Base-by-base conservation (phyloP, 1,140 invertebrate species). In the Octopus bimaculoides region DNA sequence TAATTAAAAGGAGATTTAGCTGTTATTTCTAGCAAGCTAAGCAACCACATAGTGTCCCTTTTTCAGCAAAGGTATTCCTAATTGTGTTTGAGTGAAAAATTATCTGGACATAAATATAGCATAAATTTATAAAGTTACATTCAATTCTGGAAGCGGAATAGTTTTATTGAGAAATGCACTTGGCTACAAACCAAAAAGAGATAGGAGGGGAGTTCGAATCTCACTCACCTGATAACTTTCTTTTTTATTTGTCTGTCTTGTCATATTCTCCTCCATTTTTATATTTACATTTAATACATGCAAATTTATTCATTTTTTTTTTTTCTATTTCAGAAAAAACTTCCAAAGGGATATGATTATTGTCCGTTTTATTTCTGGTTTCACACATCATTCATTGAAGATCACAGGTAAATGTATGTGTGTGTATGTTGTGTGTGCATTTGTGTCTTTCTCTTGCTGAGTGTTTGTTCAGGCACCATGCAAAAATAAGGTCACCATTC, bases 291-390 rank as follows among this genome's bases (percentile, higher is more conserved):
- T 66, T 66, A 14, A 14, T 26, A 10, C 41, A 5, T 75, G 26
- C 17, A 75, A 26, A 20, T 20, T 17, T 71, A 54, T 12, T 69
- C 17, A 41, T 75, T 7, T 41, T 26, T 17, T 26, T 17, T 73
- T 75, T 81, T 76, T 79, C 53, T 77, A 80, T 86, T 89, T 77
- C 85, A 91, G 90, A 87, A 86, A 80, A 88, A 87, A 75, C 88
- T 92, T 79, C 92, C 92, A 4, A 89, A 86, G 82, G 90, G 90
- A 2, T 92, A 92, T 87, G 92, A 92, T 83, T 89, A 92, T 77
- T 91, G 91, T 86, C 90, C 91, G 26, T 92, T 92, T 84, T 92
- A 91, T 84, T 92, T 92, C 83, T 92, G 92, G 92, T 92, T 92
- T 84, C 88, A 92, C 84, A 92, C 92, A 54, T 87, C 88, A 52